Evolutionary conservation across 2,797 vertebrate genomes (phyloP), one percentile per base, ranked within the genome.

Genomic region (Sternarchorhynchus goeldii): DNA sequence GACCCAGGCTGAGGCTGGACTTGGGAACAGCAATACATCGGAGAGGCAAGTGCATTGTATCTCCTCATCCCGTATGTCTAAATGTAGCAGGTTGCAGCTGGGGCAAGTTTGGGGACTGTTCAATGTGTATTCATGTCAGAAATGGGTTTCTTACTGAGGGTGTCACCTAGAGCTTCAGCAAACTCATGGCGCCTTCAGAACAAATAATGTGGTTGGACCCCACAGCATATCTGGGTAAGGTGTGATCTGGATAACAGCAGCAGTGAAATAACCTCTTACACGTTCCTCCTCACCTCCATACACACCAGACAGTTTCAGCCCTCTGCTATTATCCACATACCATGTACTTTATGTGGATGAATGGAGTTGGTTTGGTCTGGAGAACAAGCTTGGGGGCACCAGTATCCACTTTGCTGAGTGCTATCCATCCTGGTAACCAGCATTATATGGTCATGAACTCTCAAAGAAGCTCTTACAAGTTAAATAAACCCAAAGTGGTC

Each of bases 261-360:
- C 56, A 78, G 89, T 89, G 90, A 90, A 87, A 83, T 90, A 86
- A 90, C 90, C 85, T 87, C 86, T 90, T 85, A 86, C 82, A 81
- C 85, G 17, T 12, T 86, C 87, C 85, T 77, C 66, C 85, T 84
- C 87, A 88, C 68, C 83, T 88, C 88, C 87, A 88, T 86, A 86
- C 88, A 87, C 87, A 88, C 85, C 79, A 77, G 81, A 32, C 73
- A 56, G 58, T 85, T 84, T 85, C 87, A 88, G 85, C 77, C 76
- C 71, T 79, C 65, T 79, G 63, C 71, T 17, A 53, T 82, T 82
- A 75, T 75, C 83, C 82, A 85, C 77, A 85, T 86, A 78, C 84
- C 83, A 71, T 41, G 76, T 80, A 77, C 86, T 76, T 72, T 65
- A 65, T 58, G 60, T 45, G 18, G 55, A 45, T 59, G 62, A 31